Conservation (phyloP, 2,888 invertebrate species). For the Phyllotreta striolata region DNA sequence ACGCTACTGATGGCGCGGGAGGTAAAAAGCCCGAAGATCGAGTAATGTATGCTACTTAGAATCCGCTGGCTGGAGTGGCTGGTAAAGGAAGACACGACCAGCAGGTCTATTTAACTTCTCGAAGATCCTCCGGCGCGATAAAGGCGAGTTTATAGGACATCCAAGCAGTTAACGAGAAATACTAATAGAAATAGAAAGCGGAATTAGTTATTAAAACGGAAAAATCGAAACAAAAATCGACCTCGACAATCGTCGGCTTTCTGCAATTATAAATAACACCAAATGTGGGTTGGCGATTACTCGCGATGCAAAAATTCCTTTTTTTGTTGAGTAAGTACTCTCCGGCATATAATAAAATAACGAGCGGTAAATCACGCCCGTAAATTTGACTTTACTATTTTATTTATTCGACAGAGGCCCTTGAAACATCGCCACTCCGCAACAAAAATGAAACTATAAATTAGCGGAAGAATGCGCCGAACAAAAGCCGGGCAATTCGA, state of each 20-base stretch:
- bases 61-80: neutral
- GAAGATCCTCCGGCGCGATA: slow-evolving; percentile 6
- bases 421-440: slow-evolving; percentile 29
- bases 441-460: slow-evolving; percentile 30
- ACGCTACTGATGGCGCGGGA: slow-evolving; percentile 1
- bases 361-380: slow-evolving; percentile 27
- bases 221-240: too few species aligned
- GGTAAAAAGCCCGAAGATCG: slow-evolving; percentile 20
- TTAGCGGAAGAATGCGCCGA: slow-evolving; percentile 24
- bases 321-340: slow-evolving; percentile 4
- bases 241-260: too few species aligned
- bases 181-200: too few species aligned
- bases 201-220: too few species aligned
- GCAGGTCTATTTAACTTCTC: slow-evolving; percentile 13
- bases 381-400: slow-evolving; percentile 29
- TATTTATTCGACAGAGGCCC: slow-evolving; percentile 32
- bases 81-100: slow-evolving; percentile 10
- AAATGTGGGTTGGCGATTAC: too few species aligned
- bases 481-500: slow-evolving; percentile 21
- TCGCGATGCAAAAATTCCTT: too few species aligned
- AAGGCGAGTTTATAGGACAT: neutral
- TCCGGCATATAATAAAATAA: slow-evolving; percentile 12
- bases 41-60: slow-evolving; percentile 16
- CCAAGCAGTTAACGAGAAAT: too few species aligned
- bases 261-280: too few species aligned